phyloP scores from a whole-genome alignment of 1,140 invertebrate species.

The Tachypleus tridentatus region DNA sequence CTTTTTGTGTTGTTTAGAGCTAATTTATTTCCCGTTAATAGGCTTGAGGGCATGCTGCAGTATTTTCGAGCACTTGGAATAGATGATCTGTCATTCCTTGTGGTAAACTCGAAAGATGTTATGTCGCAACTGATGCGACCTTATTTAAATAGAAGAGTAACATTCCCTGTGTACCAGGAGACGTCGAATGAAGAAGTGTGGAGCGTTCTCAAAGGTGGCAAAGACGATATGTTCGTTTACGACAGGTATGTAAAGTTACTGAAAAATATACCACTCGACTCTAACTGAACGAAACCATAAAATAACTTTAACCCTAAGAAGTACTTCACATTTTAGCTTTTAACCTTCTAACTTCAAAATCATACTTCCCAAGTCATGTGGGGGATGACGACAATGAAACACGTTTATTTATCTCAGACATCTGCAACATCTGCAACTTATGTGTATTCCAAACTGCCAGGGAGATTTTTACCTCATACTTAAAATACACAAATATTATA shows the following conservation, averaged over 20 bases:
- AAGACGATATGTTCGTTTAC: slow-evolving; percentile 33
- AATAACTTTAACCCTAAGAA: no score
- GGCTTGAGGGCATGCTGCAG: slow-evolving; percentile 24
- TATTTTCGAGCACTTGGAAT: slow-evolving; percentile 18
- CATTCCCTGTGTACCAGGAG: slow-evolving; percentile 31
- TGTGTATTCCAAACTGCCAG: no score
- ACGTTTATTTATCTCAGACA: no score
- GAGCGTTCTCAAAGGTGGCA: slow-evolving; percentile 27
- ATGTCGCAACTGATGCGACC: slow-evolving; percentile 13
- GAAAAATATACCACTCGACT: no score
- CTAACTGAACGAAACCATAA: no score
- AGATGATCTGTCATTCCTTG: slow-evolving; percentile 28
- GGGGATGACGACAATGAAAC: no score
- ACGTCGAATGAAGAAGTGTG: slow-evolving; percentile 25
- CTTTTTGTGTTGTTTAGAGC: background rate
- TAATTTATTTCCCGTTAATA: slow-evolving; percentile 16
- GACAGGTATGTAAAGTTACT: slow-evolving; percentile 26
- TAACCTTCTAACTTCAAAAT: no score
- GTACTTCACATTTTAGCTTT: no score
- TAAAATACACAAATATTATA: no score
- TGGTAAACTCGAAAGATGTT: slow-evolving; percentile 27
- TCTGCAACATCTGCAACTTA: no score
- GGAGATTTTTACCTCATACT: no score
- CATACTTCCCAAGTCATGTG: no score
- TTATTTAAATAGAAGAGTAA: slow-evolving; percentile 20